Percentiles rank a stretch among this genome's conserved stretches.
phyloP scores from a whole-genome alignment of 2,113 vertebrate genomes.

The Amphilophus citrinellus region DNA sequence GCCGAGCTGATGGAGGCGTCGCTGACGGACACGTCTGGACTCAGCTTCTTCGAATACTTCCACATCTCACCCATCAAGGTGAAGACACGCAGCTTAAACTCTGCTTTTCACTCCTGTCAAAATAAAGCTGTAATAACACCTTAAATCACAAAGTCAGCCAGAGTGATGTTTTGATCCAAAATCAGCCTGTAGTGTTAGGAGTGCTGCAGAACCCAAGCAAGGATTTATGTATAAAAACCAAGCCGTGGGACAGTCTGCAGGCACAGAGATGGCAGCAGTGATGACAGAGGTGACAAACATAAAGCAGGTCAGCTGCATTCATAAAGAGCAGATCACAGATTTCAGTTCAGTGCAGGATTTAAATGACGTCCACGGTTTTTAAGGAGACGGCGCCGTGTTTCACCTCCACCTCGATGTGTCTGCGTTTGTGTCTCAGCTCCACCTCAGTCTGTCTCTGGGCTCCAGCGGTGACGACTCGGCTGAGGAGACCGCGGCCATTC shows the following conservation, averaged over 20 bases:
- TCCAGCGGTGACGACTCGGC: constrained; percentile 84
- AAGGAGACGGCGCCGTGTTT: neutral
- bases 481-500: constrained; percentile 86
- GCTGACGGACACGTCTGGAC: constrained; percentile 86
- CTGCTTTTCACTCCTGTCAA: neutral
- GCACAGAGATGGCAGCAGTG: too few species aligned
- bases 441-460: constrained; percentile 94
- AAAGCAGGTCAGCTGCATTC: too few species aligned
- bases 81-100: neutral
- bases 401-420: neutral
- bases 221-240: too few species aligned
- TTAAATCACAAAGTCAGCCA: neutral
- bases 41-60: constrained; percentile 96
- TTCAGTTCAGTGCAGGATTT: too few species aligned
- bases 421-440: constrained; percentile 81
- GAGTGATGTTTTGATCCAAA: neutral
- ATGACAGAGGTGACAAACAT: too few species aligned
- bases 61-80: constrained; percentile 99
- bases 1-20: constrained; percentile 89
- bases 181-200: neutral
- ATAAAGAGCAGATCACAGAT: too few species aligned
- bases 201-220: too few species aligned
- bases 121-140: too few species aligned
- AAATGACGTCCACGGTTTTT: too few species aligned
- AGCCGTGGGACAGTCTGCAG: too few species aligned